These are phyloP conservation scores for Tautogolabrus adspersus DNA, from an alignment of 2,113 vertebrate species.

Conservation along the genomic window DNA sequence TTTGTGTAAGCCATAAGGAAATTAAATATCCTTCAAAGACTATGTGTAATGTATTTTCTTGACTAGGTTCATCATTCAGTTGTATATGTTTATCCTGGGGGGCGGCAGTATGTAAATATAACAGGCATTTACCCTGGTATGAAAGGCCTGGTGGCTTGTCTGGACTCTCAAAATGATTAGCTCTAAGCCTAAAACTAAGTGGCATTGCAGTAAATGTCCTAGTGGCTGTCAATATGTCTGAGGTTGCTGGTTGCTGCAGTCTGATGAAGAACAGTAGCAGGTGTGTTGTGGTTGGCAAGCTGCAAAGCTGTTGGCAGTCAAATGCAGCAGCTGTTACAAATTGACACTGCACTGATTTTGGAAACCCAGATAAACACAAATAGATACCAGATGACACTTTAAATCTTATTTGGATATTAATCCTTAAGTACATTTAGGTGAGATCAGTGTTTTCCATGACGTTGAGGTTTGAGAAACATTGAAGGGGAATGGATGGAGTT, in stretches of 20 bases:
- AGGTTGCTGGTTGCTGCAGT: constrained; percentile 5
- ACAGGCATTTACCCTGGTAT: no score
- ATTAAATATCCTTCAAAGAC: no score
- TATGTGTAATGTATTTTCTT: no score
- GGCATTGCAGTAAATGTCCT: background rate
- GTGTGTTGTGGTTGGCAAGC: constrained; percentile 15
- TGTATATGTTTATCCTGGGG: no score
- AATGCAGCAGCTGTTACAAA: constrained; percentile 18
- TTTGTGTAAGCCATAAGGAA: no score
- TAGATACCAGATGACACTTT: background rate
- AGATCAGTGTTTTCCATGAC: no score
- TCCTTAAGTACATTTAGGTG: background rate
- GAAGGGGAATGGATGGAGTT: no score
- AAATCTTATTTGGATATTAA: background rate
- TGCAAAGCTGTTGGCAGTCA: constrained; percentile 18
- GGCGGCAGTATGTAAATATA: no score
- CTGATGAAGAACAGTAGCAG: constrained; percentile 9
- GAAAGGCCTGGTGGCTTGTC: no score
- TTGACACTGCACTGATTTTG: constrained; percentile 4
- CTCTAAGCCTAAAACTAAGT: background rate
- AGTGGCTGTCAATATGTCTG: constrained; percentile 3
- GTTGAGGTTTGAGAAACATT: no score
- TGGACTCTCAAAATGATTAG: no score
- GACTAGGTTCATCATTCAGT: no score
- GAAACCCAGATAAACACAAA: constrained; percentile 6